Percentiles rank a stretch among this genome's conserved stretches.
These are phyloP conservation scores for Gnatocerus cornutus DNA, from an alignment of 2,888 invertebrate species.

Conservation along the genomic window DNA sequence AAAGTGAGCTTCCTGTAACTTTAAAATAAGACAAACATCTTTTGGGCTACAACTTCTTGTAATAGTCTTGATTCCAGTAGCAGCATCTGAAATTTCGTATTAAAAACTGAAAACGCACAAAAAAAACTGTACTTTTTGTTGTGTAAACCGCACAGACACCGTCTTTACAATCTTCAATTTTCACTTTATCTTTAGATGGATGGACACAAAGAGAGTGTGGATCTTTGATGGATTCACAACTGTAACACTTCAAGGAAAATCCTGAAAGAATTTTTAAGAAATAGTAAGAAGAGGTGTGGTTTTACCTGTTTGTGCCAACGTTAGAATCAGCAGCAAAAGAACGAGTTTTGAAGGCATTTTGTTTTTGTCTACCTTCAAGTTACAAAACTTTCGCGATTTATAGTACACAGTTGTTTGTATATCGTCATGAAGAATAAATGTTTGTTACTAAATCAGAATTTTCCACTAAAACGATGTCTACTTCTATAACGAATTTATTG, in stretches of 20 bases:
- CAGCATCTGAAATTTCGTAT: slow-evolving; percentile 14
- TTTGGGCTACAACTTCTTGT: slow-evolving; percentile 9
- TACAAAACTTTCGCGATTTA: background rate
- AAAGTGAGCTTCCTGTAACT: background rate
- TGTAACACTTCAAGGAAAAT: slow-evolving; percentile 10
- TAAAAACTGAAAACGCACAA: background rate
- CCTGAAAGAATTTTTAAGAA: slow-evolving; percentile 6
- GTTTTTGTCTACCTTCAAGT: background rate
- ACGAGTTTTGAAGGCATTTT: background rate
- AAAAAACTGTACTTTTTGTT: background rate
- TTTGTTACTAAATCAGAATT: background rate
- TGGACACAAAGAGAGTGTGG: slow-evolving; percentile 1
- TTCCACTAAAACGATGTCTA: slow-evolving; percentile 5
- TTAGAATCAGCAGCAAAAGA: background rate
- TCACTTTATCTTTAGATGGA: slow-evolving; percentile 8
- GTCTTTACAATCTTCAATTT: background rate
- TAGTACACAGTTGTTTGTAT: background rate
- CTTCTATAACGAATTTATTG: slow-evolving; percentile 12
- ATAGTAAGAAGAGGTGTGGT: background rate
- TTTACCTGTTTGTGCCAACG: background rate
- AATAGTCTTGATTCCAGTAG: background rate
- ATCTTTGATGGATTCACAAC: background rate
- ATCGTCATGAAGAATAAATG: too few species aligned
- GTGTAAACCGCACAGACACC: slow-evolving; percentile 1
- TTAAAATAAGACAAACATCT: slow-evolving; percentile 12